phyloP scores from a whole-genome alignment of 2,888 invertebrate genomes.

The Euplexia lucipara region DNA sequence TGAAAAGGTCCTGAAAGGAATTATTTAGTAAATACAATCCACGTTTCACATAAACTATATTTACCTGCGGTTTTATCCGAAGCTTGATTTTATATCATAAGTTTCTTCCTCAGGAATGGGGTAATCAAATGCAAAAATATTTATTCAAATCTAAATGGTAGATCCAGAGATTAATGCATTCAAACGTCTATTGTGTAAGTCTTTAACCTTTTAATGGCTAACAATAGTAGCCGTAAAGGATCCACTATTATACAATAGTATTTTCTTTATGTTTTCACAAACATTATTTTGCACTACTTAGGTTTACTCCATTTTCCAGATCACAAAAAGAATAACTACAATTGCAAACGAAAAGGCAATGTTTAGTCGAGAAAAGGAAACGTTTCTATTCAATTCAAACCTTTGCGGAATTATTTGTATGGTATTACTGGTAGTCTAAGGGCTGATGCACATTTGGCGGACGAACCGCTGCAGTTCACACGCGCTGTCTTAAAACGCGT shows the following conservation, averaged over 20 bases:
- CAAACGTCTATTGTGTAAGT: constrained; percentile 1
- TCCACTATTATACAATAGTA: constrained; percentile 23
- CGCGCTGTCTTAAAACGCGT: not conserved
- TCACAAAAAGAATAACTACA: constrained; percentile 40
- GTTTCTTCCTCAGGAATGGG: no score
- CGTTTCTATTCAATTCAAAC: constrained; percentile 48
- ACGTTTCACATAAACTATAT: no score
- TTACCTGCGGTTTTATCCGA: no score
- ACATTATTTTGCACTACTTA: constrained; percentile 23
- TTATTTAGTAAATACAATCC: no score
- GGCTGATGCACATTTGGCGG: not conserved
- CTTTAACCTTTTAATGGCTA: not conserved
- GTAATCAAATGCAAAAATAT: no score
- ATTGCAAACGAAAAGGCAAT: constrained; percentile 27
- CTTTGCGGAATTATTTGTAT: constrained; percentile 47
- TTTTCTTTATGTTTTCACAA: constrained; percentile 15
- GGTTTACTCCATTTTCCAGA: constrained; percentile 22
- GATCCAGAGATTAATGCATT: no score
- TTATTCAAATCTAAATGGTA: no score
- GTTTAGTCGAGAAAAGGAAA: constrained; percentile 29
- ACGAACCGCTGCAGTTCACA: not conserved
- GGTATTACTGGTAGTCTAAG: constrained; percentile 17
- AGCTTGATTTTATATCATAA: no score
- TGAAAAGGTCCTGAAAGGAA: no score
- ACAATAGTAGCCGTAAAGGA: not conserved